Percentiles rank a stretch among this genome's conserved stretches.
phyloP scores from a whole-genome alignment of 2,113 vertebrate genomes.

The Ceyx melanurus region DNA sequence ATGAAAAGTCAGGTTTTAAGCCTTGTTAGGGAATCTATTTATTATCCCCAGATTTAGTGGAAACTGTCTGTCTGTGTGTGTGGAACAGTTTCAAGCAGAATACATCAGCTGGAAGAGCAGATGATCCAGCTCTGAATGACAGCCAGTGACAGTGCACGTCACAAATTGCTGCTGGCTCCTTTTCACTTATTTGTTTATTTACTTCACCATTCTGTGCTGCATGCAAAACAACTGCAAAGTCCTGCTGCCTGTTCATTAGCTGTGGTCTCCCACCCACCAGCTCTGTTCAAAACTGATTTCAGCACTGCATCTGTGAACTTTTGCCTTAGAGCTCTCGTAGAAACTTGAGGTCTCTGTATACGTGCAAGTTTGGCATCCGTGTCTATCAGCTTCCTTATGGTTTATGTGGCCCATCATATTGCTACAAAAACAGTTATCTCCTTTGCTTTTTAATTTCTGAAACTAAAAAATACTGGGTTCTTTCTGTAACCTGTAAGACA shows the following conservation, averaged over 20 bases:
- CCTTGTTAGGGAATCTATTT: not conserved
- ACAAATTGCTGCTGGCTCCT: constrained; percentile 47
- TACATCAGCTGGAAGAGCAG: constrained; percentile 28
- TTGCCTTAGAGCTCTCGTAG: not conserved
- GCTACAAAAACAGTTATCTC: not conserved
- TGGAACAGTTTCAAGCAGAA: constrained; percentile 14
- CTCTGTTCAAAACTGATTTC: not conserved
- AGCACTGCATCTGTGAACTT: not conserved
- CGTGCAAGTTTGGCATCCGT: not conserved
- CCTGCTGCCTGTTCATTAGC: not conserved
- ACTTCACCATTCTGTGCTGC: not conserved
- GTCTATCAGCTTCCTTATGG: constrained; percentile 21
- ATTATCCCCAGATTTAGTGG: constrained; percentile 24
- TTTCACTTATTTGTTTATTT: constrained; percentile 63
- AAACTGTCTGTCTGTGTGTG: not conserved
- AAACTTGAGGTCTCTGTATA: not conserved
- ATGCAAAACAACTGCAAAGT: constrained; percentile 55
- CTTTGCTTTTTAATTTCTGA: not conserved
- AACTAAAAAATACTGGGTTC: not conserved
- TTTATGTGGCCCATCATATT: constrained; percentile 34
- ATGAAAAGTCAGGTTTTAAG: not conserved
- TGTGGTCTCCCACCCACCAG: not conserved
- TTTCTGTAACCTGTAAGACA: not conserved
- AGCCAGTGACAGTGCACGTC: constrained; percentile 35
- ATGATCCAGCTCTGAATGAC: constrained; percentile 46